Base-by-base conservation (phyloP, 1,140 invertebrate species). In the Hyphantria cunea region DNA sequence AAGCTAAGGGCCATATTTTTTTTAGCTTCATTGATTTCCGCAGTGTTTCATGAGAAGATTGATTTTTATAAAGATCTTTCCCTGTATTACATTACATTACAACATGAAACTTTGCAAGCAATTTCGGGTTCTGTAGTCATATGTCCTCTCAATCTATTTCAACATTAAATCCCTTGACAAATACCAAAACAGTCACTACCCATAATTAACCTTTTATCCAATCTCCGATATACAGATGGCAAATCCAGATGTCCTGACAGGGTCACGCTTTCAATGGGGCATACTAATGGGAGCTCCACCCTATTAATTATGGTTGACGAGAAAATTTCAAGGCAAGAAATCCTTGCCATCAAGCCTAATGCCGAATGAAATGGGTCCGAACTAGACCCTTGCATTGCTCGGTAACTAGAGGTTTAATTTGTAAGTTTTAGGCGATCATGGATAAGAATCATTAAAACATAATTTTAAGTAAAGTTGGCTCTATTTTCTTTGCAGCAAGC, bases 351-450 rank as follows among this genome's bases (percentile, higher is more conserved):
- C 79, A 80, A 55, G 65, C 44, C 65, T 89, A 89, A 89, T 89
- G 70, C 86, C 80, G 60, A 82, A 80, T 89, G 86, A 89, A 84
- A 84, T 89, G 84, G 86, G 86, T 89, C 66, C 70, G 62, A 64
- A 51, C 68, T 77, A 71, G 77, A 77, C 80, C 73, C 71, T 83
- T 48, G 66, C 69, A 72, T 72, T 76, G 53, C 53, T 55, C 41
- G 31, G 67, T 82, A 66, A 49, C 65, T 47, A 42, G 59, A 10
- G 48, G 17, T 14, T 10, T 14, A 48, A 64, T 33, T 64, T 34
- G 37, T n/a, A 45, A 54, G 62, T n/a, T 39, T 25, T 11, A n/a
- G 32, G 59, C 64, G 64, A 37, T 67, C 39, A 5, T 11, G n/a
- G 5, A 37, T 34, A 0, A 49, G 10, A 12, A 15, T n/a, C 5